Evolutionary conservation across 2,797 vertebrate species (phyloP).

Genomic region (Nyctibius grandis): DNA sequence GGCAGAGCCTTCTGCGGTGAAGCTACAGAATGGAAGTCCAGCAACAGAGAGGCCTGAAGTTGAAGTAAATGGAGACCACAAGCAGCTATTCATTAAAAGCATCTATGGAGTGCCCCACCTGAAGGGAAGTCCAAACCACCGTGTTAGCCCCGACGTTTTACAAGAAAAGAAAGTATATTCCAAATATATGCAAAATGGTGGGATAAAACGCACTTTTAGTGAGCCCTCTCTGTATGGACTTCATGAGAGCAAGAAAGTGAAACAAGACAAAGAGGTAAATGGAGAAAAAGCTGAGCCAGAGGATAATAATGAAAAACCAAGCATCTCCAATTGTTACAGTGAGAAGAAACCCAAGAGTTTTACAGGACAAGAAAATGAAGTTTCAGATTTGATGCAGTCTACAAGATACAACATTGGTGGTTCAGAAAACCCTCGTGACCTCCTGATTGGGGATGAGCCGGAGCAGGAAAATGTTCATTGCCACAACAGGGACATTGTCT

Average conservation of each 20-base stretch:
- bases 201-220: constrained; percentile 83
- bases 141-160: constrained; percentile 73
- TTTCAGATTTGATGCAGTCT: constrained; percentile 72
- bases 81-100: constrained; percentile 78
- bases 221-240: constrained; percentile 82
- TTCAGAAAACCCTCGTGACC: constrained; percentile 59
- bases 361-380: constrained; percentile 67
- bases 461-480: constrained; percentile 78
- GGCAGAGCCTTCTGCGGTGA: constrained; percentile 73
- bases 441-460: constrained; percentile 72
- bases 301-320: constrained; percentile 62
- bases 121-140: constrained; percentile 80
- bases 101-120: constrained; percentile 71
- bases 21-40: constrained; percentile 88
- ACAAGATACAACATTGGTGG: constrained; percentile 72
- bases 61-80: constrained; percentile 83
- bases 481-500: constrained; percentile 83
- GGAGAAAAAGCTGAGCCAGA: constrained; percentile 68
- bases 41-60: constrained; percentile 72
- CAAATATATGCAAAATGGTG: constrained; percentile 85
- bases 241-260: constrained; percentile 84
- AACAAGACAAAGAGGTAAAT: constrained; percentile 80
- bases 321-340: constrained; percentile 54
- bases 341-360: constrained; percentile 56
- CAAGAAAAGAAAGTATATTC: constrained; percentile 78